Evolutionary conservation across 2,888 invertebrate genomes (phyloP).

Genomic region (Cheilosia vernalis): DNA sequence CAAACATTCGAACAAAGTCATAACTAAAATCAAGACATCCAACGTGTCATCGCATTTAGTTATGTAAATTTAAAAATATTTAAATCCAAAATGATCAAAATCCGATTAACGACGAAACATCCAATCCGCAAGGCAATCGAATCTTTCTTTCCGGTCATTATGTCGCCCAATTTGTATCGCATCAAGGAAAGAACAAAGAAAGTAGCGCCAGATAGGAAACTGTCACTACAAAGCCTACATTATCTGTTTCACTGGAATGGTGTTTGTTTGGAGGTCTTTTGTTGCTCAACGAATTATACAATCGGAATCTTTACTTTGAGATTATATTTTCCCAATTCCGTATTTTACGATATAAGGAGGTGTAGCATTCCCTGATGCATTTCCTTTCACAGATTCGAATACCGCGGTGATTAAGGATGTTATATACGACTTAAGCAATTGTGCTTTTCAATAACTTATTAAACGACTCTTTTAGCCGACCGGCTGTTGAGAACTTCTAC

Average conservation of each 20-base stretch:
- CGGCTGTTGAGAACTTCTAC: too few species aligned
- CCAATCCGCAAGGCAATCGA: constrained; percentile 53
- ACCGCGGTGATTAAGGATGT: too few species aligned
- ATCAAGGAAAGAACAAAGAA: constrained; percentile 46
- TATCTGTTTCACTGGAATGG: background rate
- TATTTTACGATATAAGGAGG: background rate
- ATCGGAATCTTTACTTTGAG: background rate
- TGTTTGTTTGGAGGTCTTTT: constrained; percentile 17
- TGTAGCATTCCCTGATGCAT: too few species aligned
- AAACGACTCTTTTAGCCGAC: too few species aligned
- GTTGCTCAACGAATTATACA: background rate
- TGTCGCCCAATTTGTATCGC: constrained; percentile 47
- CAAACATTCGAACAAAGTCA: constrained; percentile 1
- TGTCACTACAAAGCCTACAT: constrained; percentile 4
- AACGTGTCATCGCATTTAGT: constrained; percentile 6
- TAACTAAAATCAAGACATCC: constrained; percentile 21
- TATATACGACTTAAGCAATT: too few species aligned
- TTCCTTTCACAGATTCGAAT: too few species aligned
- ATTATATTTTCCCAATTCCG: background rate
- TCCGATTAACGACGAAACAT: constrained; percentile 49
- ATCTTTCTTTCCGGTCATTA: constrained; percentile 51
- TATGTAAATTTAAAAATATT: constrained; percentile 16
- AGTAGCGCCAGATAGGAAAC: constrained; percentile 49
- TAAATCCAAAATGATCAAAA: constrained; percentile 22
- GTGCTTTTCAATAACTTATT: too few species aligned